A percentile compares a stretch with the other conserved stretches of the same genome.
phyloP scores from a whole-genome alignment of 2,888 invertebrate species.

The Linnaemya vulpina region DNA sequence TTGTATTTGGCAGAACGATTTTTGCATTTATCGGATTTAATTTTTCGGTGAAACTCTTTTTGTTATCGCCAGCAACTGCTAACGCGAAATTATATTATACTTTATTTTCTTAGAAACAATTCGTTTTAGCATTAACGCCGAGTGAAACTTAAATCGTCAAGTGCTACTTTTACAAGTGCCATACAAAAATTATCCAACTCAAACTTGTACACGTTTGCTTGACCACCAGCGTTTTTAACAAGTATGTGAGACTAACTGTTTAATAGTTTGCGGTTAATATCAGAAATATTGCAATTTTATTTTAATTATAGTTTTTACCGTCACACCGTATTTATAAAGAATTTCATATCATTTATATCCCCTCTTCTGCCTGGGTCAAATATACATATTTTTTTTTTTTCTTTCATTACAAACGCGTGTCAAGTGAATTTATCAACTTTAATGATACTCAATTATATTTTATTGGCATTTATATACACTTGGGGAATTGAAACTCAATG shows the following conservation, averaged over 20 bases:
- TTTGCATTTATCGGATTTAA: no score
- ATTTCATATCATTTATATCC: background rate
- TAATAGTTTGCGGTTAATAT: background rate
- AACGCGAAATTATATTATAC: no score
- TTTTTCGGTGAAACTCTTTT: no score
- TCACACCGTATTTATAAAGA: background rate
- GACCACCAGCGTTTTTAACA: background rate
- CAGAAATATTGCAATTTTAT: background rate
- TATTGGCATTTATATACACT: constrained; percentile 61
- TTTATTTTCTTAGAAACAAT: no score
- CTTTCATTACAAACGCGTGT: constrained; percentile 55
- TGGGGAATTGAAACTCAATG: constrained; percentile 42
- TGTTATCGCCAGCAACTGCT: no score
- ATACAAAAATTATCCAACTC: background rate
- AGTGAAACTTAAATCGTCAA: background rate
- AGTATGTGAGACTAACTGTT: background rate
- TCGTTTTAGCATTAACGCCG: no score
- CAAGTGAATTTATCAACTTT: constrained; percentile 71
- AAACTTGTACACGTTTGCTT: background rate
- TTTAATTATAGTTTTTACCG: background rate
- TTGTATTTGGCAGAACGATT: no score
- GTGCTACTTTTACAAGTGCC: background rate
- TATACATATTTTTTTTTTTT: no score
- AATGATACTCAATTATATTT: constrained; percentile 72
- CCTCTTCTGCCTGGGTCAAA: background rate